phyloP scores from a whole-genome alignment of 2,797 vertebrate species.

The Tympanoctomys barrerae region DNA sequence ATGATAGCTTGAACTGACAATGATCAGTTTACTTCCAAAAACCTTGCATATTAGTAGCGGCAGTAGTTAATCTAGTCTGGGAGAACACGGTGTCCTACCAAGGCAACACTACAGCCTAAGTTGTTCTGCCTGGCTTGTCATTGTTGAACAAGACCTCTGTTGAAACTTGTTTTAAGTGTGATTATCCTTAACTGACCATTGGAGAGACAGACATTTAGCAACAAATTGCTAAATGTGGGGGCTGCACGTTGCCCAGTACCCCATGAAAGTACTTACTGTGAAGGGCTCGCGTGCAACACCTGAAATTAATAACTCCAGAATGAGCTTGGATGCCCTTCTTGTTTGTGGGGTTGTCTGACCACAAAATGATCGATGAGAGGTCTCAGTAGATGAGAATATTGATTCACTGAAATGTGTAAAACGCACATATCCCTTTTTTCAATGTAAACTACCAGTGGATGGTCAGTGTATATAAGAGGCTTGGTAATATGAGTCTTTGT shows the following conservation, averaged over 20 bases:
- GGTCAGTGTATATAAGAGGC: slow-evolving; percentile 67
- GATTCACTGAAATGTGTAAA: slow-evolving; percentile 78
- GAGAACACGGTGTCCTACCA: not conserved
- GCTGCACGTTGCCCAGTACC: not conserved
- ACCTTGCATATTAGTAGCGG: not conserved
- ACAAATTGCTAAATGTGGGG: not conserved
- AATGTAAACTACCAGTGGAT: slow-evolving; percentile 68
- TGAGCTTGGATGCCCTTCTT: slow-evolving; percentile 58
- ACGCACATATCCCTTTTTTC: slow-evolving; percentile 73
- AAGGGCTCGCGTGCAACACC: not conserved
- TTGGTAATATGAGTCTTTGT: slow-evolving; percentile 81
- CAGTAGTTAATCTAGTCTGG: not conserved
- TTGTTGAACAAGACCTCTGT: slow-evolving; percentile 59
- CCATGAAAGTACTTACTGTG: slow-evolving; percentile 3
- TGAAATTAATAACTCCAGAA: slow-evolving; percentile 55
- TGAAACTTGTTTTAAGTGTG: slow-evolving; percentile 50
- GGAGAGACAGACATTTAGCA: slow-evolving; percentile 50
- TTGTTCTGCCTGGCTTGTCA: not conserved
- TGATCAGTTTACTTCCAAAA: not conserved
- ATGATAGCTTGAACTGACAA: not conserved
- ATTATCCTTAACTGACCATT: slow-evolving; percentile 58
- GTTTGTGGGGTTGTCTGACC: slow-evolving; percentile 62
- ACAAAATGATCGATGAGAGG: slow-evolving; percentile 73
- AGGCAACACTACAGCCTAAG: not conserved
- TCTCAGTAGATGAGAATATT: slow-evolving; percentile 67